Conservation (phyloP, 2,888 invertebrate species). For the Orthosia gothica region DNA sequence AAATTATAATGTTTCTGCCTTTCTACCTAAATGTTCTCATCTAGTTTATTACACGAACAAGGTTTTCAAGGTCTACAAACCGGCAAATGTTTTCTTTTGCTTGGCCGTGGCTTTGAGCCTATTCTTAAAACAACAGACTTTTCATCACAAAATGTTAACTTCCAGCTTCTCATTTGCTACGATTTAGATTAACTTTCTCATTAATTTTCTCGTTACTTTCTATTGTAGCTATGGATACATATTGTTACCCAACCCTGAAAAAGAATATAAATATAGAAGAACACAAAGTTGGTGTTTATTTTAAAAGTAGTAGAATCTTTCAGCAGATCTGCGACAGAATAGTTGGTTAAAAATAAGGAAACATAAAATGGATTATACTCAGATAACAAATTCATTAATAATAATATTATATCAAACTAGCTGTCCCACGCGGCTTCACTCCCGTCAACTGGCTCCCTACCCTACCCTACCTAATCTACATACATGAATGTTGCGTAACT, state of each 20-base stretch:
- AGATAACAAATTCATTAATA: too few species aligned
- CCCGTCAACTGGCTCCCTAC: too few species aligned
- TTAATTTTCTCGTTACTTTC: neutral
- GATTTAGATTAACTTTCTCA: neutral
- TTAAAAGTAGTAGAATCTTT: too few species aligned
- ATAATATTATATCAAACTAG: too few species aligned
- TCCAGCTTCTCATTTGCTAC: neutral
- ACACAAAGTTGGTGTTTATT: too few species aligned
- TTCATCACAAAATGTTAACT: neutral
- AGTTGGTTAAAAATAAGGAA: too few species aligned
- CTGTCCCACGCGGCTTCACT: too few species aligned
- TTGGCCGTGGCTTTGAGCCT: constrained; percentile 7
- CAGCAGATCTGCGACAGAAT: too few species aligned
- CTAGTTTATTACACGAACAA: neutral
- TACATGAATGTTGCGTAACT: too few species aligned
- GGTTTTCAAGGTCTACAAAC: neutral
- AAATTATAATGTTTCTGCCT: neutral
- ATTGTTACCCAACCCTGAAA: neutral
- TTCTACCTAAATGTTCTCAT: neutral
- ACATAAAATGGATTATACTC: too few species aligned
- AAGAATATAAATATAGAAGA: too few species aligned
- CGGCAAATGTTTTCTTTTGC: neutral
- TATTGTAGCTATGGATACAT: neutral
- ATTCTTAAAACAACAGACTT: neutral
- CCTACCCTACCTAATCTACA: too few species aligned